These are phyloP conservation scores for Zosterops borbonicus DNA, from an alignment of 2,113 vertebrate species.

Conservation along the genomic window DNA sequence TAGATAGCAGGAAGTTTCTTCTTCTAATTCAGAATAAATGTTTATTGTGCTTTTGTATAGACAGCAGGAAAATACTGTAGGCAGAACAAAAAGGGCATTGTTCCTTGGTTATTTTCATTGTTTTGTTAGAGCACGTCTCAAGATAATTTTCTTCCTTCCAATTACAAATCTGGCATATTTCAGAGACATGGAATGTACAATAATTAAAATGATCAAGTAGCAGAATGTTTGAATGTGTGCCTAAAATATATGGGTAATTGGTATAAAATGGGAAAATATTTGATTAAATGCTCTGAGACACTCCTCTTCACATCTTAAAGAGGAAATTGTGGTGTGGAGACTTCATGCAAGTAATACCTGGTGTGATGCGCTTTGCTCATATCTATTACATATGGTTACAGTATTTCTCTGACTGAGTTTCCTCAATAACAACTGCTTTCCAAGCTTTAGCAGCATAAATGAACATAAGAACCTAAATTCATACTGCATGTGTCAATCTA, in stretches of 20 bases:
- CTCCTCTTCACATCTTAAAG: neutral
- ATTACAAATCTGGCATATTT: conserved; percentile 51
- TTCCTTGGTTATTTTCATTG: conserved; percentile 49
- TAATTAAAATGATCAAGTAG: conserved; percentile 62
- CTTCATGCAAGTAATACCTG: neutral
- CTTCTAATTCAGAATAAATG: neutral
- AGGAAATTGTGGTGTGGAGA: neutral
- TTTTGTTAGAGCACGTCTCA: conserved; percentile 48
- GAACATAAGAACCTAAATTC: neutral
- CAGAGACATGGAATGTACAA: conserved; percentile 48
- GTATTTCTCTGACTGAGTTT: neutral
- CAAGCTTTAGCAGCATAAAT: neutral
- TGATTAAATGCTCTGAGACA: neutral
- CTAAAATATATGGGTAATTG: conserved; percentile 48
- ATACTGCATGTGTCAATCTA: neutral
- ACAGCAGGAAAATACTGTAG: neutral
- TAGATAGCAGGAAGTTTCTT: conserved; percentile 21
- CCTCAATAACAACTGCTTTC: neutral
- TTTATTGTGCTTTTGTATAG: neutral
- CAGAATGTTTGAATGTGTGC: conserved; percentile 47
- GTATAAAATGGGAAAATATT: conserved; percentile 28
- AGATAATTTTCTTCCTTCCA: conserved; percentile 57
- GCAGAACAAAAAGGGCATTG: conserved; percentile 36
- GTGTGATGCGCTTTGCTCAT: neutral
- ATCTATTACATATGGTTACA: neutral